A percentile compares a stretch with the other conserved stretches of the same genome.
Conservation (phyloP, 2,797 vertebrate species). For the Rhadinocentrus ornatus region DNA sequence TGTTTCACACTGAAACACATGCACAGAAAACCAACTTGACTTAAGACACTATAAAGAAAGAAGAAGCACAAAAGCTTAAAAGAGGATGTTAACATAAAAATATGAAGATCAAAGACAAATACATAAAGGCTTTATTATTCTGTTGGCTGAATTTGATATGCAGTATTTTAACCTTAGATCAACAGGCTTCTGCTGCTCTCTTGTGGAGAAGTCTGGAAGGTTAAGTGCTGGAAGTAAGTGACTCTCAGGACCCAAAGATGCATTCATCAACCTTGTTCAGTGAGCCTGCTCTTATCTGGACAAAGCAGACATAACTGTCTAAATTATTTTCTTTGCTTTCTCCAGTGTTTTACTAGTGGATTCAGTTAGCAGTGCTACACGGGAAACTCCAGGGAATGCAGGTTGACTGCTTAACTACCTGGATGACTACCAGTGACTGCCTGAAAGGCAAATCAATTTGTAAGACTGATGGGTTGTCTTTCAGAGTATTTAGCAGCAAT, state of each 20-base stretch:
- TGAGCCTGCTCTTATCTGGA: too few relatives aligned
- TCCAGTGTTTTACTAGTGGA: too few relatives aligned
- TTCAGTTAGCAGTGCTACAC: too few relatives aligned
- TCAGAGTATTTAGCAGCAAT: too few relatives aligned
- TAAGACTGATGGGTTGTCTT: too few relatives aligned
- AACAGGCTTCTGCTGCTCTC: slow-evolving; percentile 62
- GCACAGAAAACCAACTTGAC: background rate
- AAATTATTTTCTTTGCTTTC: too few relatives aligned
- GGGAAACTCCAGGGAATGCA: too few relatives aligned
- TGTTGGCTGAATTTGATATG: background rate
- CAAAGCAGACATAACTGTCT: too few relatives aligned
- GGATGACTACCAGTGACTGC: too few relatives aligned
- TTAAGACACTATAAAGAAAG: background rate
- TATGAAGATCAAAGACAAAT: background rate
- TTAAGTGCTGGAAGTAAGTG: background rate
- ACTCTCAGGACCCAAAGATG: background rate
- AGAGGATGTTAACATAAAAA: background rate
- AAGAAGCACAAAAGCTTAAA: too few relatives aligned
- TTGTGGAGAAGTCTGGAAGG: slow-evolving; percentile 49
- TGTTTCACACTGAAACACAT: background rate
- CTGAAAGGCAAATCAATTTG: too few relatives aligned
- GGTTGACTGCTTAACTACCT: too few relatives aligned
- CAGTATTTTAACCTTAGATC: background rate
- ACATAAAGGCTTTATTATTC: background rate
- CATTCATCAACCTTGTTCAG: background rate